A percentile compares a stretch with the other conserved stretches of the same genome.
Evolutionary conservation across 2,797 vertebrate genomes (phyloP).

Genomic region (Enteromius anoplus): DNA sequence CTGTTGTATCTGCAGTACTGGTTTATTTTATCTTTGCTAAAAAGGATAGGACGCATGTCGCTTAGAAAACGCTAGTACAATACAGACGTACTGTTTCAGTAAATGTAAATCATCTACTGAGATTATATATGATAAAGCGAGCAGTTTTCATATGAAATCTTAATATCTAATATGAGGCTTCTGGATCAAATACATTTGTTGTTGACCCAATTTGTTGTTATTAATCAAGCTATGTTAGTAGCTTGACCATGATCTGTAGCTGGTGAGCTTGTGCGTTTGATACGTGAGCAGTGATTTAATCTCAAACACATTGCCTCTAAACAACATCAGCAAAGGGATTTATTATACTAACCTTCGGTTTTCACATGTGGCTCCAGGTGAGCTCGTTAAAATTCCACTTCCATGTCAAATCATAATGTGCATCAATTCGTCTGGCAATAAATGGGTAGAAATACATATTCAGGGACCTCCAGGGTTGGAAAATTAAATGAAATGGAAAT

Average conservation of each 20-base stretch:
- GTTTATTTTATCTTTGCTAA: not conserved
- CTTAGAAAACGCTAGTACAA: not conserved
- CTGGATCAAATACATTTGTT: not conserved
- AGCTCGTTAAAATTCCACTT: constrained; percentile 31
- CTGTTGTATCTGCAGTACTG: not conserved
- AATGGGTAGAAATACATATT: constrained; percentile 32
- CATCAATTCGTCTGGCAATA: constrained; percentile 17
- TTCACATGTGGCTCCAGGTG: constrained; percentile 9
- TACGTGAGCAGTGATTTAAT: not conserved
- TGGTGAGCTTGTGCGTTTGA: not conserved
- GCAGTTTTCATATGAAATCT: not conserved
- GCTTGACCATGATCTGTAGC: not conserved
- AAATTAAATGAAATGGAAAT: constrained; percentile 5
- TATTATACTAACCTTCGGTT: constrained; percentile 5
- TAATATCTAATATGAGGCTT: not conserved
- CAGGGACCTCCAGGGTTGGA: constrained; percentile 21
- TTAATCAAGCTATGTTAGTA: not conserved
- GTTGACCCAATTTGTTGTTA: not conserved
- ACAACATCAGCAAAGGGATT: constrained; percentile 7
- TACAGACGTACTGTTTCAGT: not conserved
- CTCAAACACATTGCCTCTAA: not conserved
- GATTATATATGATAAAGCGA: not conserved
- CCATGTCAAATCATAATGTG: not conserved
- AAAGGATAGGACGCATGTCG: not conserved
- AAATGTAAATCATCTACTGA: not conserved